phyloP scores from a whole-genome alignment of 2,888 invertebrate species.

The Apotomis turbidana region DNA sequence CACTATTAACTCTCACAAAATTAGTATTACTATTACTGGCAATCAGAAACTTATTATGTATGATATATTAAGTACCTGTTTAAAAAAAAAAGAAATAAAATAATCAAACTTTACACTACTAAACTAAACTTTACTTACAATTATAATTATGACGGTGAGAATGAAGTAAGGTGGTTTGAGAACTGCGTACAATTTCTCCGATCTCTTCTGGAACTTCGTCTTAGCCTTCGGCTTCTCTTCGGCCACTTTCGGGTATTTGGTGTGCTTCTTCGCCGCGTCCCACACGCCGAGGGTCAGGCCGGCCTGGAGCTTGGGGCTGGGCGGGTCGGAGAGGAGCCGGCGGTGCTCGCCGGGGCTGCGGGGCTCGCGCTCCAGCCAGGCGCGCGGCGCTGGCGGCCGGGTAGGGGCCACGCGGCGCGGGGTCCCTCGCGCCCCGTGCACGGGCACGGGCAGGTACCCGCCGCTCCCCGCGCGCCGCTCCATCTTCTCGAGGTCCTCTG shows the following conservation, averaged over 20 bases:
- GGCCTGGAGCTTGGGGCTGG: constrained; percentile 56
- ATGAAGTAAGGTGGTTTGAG: constrained; percentile 74
- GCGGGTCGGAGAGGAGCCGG: constrained; percentile 57
- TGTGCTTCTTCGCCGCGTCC: constrained; percentile 52
- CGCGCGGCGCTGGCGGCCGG: constrained; percentile 55
- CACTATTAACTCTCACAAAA: too few species aligned
- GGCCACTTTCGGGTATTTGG: constrained; percentile 47
- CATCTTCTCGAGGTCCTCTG: constrained; percentile 29
- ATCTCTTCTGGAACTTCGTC: constrained; percentile 66
- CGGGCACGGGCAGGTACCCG: constrained; percentile 50
- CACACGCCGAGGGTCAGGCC: constrained; percentile 65
- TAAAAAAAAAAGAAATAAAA: background rate
- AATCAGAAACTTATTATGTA: too few species aligned
- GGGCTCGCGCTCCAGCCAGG: constrained; percentile 70
- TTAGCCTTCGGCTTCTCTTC: constrained; percentile 54
- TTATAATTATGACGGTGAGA: constrained; percentile 67
- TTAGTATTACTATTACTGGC: too few species aligned
- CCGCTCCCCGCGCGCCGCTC: constrained; percentile 29
- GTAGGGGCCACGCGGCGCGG: constrained; percentile 44
- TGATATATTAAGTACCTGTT: background rate
- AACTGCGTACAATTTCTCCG: constrained; percentile 64
- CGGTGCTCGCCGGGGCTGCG: constrained; percentile 66
- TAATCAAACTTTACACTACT: too few species aligned
- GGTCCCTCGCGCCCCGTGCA: constrained; percentile 49
- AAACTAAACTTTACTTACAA: too few species aligned